Conservation (phyloP, 2,113 vertebrate genomes). For the Rallus limicola region DNA sequence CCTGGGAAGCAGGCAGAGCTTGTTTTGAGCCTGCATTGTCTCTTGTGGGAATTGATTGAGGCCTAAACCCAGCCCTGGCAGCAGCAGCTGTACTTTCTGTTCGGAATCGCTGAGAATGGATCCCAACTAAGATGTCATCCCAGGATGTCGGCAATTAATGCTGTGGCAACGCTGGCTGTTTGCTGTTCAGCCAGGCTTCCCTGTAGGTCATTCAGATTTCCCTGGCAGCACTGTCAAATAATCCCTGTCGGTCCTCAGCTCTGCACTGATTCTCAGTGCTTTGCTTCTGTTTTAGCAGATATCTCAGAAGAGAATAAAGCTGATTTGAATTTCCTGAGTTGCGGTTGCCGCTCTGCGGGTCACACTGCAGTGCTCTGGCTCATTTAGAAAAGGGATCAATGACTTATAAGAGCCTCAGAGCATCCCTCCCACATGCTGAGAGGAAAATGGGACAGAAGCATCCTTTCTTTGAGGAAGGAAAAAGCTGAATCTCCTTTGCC, state of each 20-base stretch:
- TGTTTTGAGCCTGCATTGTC: constrained; percentile 42
- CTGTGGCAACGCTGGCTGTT: constrained; percentile 33
- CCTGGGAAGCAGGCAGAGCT: constrained; percentile 29
- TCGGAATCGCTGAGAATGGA: constrained; percentile 22
- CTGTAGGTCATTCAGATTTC: constrained; percentile 64
- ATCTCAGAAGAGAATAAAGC: constrained; percentile 67
- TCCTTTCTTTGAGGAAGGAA: constrained; percentile 63
- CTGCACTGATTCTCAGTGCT: constrained; percentile 20
- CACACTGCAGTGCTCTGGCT: constrained; percentile 65
- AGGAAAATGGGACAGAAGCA: constrained; percentile 69
- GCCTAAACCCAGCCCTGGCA: constrained; percentile 60
- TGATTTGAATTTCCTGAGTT: constrained; percentile 73
- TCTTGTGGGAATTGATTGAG: constrained; percentile 55
- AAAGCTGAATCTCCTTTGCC: constrained; percentile 60
- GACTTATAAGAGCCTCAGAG: constrained; percentile 62
- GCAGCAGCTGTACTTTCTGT: constrained; percentile 63
- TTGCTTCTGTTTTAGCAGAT: constrained; percentile 58
- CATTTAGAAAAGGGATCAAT: constrained; percentile 59
- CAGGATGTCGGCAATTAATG: constrained; percentile 59
- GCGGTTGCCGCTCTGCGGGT: constrained; percentile 63
- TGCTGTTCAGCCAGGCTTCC: constrained; percentile 51
- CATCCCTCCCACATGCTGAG: constrained; percentile 67
- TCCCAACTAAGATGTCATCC: constrained; percentile 65
- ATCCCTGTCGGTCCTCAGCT: constrained; percentile 1
- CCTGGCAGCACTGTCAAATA: constrained; percentile 57